A percentile compares a stretch with the other conserved stretches of the same genome.
Conservation (phyloP, 1,140 invertebrate genomes). For the Tribolium castaneum region DNA sequence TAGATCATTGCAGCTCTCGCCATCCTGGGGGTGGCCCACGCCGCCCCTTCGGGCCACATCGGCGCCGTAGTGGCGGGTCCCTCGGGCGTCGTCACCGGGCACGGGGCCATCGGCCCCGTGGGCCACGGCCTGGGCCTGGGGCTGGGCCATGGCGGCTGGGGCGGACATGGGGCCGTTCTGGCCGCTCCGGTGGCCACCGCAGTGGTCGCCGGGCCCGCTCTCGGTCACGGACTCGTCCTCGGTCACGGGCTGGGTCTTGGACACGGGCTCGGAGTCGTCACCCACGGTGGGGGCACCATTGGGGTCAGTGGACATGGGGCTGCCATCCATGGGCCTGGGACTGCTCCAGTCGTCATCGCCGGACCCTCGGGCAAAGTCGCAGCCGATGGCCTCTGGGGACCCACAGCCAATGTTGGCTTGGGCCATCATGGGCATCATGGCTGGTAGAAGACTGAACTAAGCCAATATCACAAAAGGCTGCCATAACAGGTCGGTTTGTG, state of each 20-base stretch:
- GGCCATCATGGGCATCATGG: constrained; percentile 30
- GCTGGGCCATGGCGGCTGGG: background rate
- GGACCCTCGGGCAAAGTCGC: constrained; percentile 43
- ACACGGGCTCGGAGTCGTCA: constrained; percentile 18
- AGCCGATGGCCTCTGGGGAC: constrained; percentile 44
- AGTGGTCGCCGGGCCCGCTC: constrained; percentile 35
- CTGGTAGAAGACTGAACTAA: constrained; percentile 7
- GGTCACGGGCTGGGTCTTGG: constrained; percentile 30
- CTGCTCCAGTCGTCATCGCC: constrained; percentile 40
- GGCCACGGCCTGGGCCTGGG: background rate
- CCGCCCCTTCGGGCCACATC: background rate
- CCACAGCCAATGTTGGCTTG: constrained; percentile 34
- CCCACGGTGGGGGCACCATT: constrained; percentile 38
- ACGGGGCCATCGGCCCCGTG: constrained; percentile 6
- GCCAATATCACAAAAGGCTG: constrained; percentile 2
- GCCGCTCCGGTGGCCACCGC: constrained; percentile 24
- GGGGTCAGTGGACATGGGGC: constrained; percentile 35
- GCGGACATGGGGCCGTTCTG: background rate
- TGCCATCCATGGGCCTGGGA: constrained; percentile 41
- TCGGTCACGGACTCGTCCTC: constrained; percentile 42
- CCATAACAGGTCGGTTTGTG: background rate
- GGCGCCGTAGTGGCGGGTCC: constrained; percentile 1
- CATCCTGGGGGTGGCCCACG: background rate
- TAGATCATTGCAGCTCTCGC: constrained; percentile 4
- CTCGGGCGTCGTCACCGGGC: constrained; percentile 8